Evolutionary conservation across 2,888 invertebrate genomes (phyloP), one percentile per base, ranked within the genome.

Genomic region (Encarsia formosa): DNA sequence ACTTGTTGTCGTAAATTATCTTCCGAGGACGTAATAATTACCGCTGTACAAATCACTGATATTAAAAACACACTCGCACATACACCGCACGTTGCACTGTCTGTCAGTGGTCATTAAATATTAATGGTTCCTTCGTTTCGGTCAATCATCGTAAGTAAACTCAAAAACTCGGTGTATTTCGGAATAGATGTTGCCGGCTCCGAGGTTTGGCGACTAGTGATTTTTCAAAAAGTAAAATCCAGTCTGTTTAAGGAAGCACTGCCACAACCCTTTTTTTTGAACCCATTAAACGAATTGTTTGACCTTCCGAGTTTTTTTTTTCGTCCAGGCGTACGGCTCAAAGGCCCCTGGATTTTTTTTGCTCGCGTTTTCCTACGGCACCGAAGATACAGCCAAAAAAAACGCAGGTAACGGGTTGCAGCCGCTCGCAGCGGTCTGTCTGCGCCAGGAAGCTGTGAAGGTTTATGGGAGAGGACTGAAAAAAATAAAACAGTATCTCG

Each of bases 361-460:
- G 38, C 43, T 48, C 54, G 35, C 48, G 44, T 50, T 48, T 41
- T n/a, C 22, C 8, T n/a, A 13, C 34, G n/a, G 26, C 26, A 11
- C 26, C 26, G 26, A 6, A 26, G 11, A 11, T 26, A 11, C 56
- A 45, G 52, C 22, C 40, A 47, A 26, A 57, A 59, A 64, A 60
- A 62, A 54, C 52, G 6, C 59, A 59, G 59, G 59, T 61, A 63
- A 65, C 61, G 59, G 58, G 56, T 59, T 52, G 49, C 32, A 44
- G 43, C 52, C 38, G 46, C 34, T 20, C 42, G 52, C 29, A 24
- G 13, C 34, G 11, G 26, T 32, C 49, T 34, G 22, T 19, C 31
- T 29, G 37, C 19, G 20, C 26, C n/a, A 39, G 42, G 32, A 52
- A 42, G 40, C 32, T 42, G 20, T 20, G 49, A 24, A 31, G 43